These are phyloP conservation scores for Pheosia gnoma DNA, from an alignment of 2,888 invertebrate species.

Conservation along the genomic window DNA sequence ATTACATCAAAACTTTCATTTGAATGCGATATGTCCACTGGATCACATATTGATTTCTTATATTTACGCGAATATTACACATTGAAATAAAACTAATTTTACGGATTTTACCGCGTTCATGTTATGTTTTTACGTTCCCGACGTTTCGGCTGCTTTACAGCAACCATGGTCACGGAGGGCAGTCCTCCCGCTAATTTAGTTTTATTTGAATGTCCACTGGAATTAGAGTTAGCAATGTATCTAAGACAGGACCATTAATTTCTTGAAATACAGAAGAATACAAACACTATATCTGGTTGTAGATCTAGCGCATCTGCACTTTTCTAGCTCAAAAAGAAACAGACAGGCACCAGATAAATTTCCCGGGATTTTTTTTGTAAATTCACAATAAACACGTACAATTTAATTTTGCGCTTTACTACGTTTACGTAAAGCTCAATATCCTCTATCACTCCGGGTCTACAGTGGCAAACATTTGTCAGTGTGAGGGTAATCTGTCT, in stretches of 20 bases:
- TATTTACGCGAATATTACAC: no score
- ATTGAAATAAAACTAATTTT: no score
- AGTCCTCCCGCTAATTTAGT: no score
- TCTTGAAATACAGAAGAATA: conserved; percentile 28
- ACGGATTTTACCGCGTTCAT: no score
- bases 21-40: not conserved
- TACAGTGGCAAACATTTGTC: conserved; percentile 62
- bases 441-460: conserved; percentile 31
- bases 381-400: conserved; percentile 13
- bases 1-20: not conserved
- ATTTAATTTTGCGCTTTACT: conserved; percentile 35
- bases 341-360: conserved; percentile 30
- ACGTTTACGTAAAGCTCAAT: conserved; percentile 38
- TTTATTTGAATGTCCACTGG: not conserved
- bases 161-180: no score
- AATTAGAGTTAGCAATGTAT: conserved; percentile 2
- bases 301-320: conserved; percentile 21
- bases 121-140: no score
- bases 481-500: conserved; percentile 68
- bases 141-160: no score
- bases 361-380: conserved; percentile 18
- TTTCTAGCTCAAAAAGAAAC: conserved; percentile 29
- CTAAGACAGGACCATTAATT: conserved; percentile 16
- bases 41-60: no score
- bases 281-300: conserved; percentile 18